Base-by-base conservation (phyloP, 2,888 invertebrate genomes). In the Eupithecia vulgata region DNA sequence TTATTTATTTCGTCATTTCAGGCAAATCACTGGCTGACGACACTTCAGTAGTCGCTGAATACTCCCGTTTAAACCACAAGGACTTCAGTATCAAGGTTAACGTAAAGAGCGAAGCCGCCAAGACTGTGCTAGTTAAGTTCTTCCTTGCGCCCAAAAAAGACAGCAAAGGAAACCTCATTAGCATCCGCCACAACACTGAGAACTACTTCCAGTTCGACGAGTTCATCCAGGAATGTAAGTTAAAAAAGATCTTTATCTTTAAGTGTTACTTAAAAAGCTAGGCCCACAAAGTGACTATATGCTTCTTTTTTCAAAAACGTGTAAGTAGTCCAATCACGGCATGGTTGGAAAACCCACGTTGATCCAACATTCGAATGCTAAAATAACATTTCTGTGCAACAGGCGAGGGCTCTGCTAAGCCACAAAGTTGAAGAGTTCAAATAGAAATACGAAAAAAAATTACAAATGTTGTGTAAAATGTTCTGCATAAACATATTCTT, bases 101-200 rank as follows among this genome's bases (percentile, higher is more conserved):
- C 37, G 94, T 97, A 25, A 94, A 94, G 77, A 95, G 96, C 67
- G 95, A 95, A 74, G 95, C 91, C 6, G 82, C 88, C 67, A 84
- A 90, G 82, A 95, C 94, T 74, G 91, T 92, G 1, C 88, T 95
- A 5, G 94, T 97, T 17, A 95, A 95, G 77, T 91, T 96, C 73
- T 97, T 95, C 95, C 84, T 97, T 61, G 97, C 96, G 67, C 97
- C 97, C 13, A 97, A 96, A 87, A 95, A 95, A 83, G 96, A 96
- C 83, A 94, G 95, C 81, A 88, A 91, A 66, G 95, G 95, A 45
- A 88, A 92, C 74, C 87, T 91, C 71, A 88, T 95, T 62, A 93
- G 95, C 79, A 89, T 96, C 40, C 88, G 92, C 70, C 83, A 92
- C 12, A 95, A 95, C 86, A 91, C 93, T 45, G 85, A 95, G 71